These are phyloP conservation scores for Microctenopoma lineatum DNA, from an alignment of 2,797 vertebrate species.

Conservation along the genomic window DNA sequence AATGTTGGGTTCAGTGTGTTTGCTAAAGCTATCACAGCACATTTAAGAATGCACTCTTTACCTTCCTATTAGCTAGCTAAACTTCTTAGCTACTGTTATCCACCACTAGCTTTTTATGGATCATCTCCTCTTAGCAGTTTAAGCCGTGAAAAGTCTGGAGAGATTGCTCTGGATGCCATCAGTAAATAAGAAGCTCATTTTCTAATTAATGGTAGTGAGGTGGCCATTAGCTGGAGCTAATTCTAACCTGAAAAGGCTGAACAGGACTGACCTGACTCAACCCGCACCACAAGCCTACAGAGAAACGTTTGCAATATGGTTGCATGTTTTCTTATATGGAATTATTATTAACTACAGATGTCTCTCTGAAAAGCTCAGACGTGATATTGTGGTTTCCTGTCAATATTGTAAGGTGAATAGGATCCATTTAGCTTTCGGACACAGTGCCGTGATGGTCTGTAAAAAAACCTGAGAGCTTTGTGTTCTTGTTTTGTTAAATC, in stretches of 20 bases:
- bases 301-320: not conserved
- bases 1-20: not conserved
- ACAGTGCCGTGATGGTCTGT: not conserved
- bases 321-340: not conserved
- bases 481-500: not conserved
- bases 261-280: no score
- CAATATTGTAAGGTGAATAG: not conserved
- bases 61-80: not conserved
- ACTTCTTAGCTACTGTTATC: not conserved
- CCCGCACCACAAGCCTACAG: not conserved
- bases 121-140: not conserved
- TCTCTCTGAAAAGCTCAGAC: conserved; percentile 31
- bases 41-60: no score
- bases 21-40: no score
- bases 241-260: not conserved
- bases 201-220: not conserved
- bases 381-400: conserved; percentile 9
- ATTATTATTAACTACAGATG: not conserved
- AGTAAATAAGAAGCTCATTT: not conserved
- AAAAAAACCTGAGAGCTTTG: conserved; percentile 14
- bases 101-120: not conserved
- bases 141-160: not conserved
- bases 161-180: not conserved
- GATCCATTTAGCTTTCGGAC: conserved; percentile 4
- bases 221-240: not conserved